Conservation (phyloP, 1,140 invertebrate genomes). For the Trachymyrmex septentrionalis region DNA sequence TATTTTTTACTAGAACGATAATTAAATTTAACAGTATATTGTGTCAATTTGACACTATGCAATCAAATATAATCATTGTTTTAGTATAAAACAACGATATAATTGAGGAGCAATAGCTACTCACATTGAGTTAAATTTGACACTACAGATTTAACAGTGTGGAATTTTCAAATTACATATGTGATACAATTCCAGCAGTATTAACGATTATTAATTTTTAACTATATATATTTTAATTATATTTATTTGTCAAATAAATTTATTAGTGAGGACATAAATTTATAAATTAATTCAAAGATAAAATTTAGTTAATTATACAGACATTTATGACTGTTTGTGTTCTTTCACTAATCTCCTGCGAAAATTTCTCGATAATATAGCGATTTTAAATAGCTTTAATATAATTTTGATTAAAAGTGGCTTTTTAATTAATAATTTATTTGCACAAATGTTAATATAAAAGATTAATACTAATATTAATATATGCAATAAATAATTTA, state of each 20-base stretch:
- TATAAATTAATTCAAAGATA: neutral
- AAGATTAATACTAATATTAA: neutral
- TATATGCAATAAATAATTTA: neutral
- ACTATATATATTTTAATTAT: neutral
- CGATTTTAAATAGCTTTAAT: conserved; percentile 10
- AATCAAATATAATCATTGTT: too few relatives aligned
- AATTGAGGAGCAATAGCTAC: too few relatives aligned
- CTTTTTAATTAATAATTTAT: neutral
- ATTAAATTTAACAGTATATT: too few relatives aligned
- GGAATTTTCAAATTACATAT: too few relatives aligned
- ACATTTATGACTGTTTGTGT: neutral
- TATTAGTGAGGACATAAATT: neutral
- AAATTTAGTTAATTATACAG: neutral
- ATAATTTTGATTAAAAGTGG: neutral
- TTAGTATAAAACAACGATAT: too few relatives aligned
- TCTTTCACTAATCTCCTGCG: neutral
- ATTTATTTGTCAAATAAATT: neutral
- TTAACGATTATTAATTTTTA: neutral
- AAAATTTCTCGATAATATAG: neutral
- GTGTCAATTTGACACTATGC: too few relatives aligned
- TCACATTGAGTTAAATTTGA: too few relatives aligned
- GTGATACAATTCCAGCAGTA: too few relatives aligned
- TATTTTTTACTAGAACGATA: too few relatives aligned
- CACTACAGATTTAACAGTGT: too few relatives aligned
- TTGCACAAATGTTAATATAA: neutral